Evolutionary conservation across 2,888 invertebrate species (phyloP).

Genomic region (Tinea semifulvella): DNA sequence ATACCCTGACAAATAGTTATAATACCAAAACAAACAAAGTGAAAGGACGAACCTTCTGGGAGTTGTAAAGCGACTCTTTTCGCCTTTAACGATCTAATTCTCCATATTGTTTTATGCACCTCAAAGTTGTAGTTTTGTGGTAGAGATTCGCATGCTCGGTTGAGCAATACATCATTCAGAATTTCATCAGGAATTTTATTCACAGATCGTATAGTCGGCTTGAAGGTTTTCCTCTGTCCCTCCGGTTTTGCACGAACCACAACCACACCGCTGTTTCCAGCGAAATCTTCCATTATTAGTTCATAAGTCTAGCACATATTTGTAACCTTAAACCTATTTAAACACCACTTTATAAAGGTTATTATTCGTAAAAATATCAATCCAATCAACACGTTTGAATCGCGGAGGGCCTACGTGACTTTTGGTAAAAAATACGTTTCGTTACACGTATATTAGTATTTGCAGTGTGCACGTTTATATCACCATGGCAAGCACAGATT

Average conservation of each 20-base stretch:
- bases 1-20: neutral
- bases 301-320: conserved; percentile 14
- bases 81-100: conserved; percentile 83
- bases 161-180: conserved; percentile 76
- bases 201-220: conserved; percentile 72
- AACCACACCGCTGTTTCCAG: conserved; percentile 53
- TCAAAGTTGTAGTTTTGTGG: conserved; percentile 98
- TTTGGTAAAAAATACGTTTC: conserved; percentile 35
- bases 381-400: conserved; percentile 46
- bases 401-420: conserved; percentile 56
- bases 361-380: conserved; percentile 33
- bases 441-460: conserved; percentile 20
- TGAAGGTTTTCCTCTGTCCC: conserved; percentile 78
- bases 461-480: no score
- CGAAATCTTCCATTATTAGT: conserved; percentile 42
- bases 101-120: conserved; percentile 97
- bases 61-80: conserved; percentile 94
- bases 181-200: conserved; percentile 86
- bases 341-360: conserved; percentile 25
- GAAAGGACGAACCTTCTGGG: conserved; percentile 78
- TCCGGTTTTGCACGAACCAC: conserved; percentile 81
- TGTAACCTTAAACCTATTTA: conserved; percentile 1
- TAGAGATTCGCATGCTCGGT: conserved; percentile 76
- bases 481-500: no score
- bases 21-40: conserved; percentile 4